Conservation (phyloP, 2,888 invertebrate genomes). For the Leptura quadrifasciata region DNA sequence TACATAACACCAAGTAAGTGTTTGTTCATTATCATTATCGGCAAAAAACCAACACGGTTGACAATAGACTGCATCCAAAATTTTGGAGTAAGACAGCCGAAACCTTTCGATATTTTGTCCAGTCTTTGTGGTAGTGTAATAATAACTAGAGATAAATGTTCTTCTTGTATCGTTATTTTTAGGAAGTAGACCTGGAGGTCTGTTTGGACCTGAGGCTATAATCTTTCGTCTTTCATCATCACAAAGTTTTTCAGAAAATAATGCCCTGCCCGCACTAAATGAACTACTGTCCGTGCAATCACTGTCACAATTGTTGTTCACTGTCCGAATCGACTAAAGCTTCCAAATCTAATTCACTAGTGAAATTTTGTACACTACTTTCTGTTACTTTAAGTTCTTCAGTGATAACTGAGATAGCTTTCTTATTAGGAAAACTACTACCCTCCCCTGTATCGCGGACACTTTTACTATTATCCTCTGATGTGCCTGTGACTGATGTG, state of each 20-base stretch:
- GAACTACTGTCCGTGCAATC: too few species aligned
- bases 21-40: not conserved
- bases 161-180: slow-evolving; percentile 4
- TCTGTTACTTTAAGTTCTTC: not conserved
- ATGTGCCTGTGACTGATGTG: not conserved
- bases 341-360: too few species aligned
- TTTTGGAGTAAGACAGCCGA: not conserved
- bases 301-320: too few species aligned
- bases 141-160: slow-evolving; percentile 9
- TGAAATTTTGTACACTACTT: too few species aligned
- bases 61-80: slow-evolving; percentile 3
- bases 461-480: slow-evolving; percentile 12
- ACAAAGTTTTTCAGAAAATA: not conserved
- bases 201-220: not conserved
- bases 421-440: not conserved
- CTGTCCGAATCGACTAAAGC: too few species aligned
- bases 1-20: not conserved
- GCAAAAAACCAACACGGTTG: not conserved
- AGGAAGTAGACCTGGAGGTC: not conserved
- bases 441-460: not conserved
- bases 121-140: slow-evolving; percentile 9
- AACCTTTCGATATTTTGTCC: slow-evolving; percentile 5
- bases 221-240: too few species aligned
- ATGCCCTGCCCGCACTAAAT: not conserved
- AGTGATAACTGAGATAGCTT: slow-evolving; percentile 2